phyloP scores from a whole-genome alignment of 2,113 vertebrate species.

The Patagioenas fasciata region DNA sequence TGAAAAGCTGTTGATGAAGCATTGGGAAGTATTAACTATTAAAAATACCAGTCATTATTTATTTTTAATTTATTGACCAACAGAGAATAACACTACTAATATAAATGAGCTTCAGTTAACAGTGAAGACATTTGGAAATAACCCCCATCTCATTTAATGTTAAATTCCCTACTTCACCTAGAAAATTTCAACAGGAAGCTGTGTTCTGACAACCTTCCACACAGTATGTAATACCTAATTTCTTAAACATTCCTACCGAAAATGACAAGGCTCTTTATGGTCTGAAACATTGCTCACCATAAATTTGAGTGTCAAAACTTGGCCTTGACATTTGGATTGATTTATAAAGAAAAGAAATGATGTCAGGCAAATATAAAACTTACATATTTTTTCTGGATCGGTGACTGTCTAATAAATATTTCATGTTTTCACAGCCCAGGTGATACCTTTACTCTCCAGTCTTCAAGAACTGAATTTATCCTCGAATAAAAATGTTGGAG shows the following conservation, averaged over 20 bases:
- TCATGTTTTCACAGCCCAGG: constrained; percentile 80
- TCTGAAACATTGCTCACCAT: neutral
- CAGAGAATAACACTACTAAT: neutral
- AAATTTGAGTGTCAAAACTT: neutral
- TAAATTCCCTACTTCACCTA: neutral
- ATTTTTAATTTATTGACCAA: neutral
- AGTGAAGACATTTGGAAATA: neutral
- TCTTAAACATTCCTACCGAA: neutral
- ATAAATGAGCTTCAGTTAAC: neutral
- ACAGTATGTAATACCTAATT: neutral
- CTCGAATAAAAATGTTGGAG: constrained; percentile 81
- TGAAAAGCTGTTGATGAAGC: neutral
- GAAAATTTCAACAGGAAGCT: neutral
- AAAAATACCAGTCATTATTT: neutral
- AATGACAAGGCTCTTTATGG: neutral
- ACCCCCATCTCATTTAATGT: neutral
- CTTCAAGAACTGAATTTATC: constrained; percentile 85
- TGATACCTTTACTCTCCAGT: constrained; percentile 80
- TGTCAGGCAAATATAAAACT: neutral
- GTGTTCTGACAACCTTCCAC: neutral
- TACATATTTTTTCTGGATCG: neutral
- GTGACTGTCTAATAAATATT: constrained; percentile 30
- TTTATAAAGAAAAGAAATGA: neutral
- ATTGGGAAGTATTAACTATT: neutral
- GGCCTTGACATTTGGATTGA: neutral